Evolutionary conservation across 1,140 invertebrate genomes (phyloP).

Genomic region (Condylostylus longicornis): DNA sequence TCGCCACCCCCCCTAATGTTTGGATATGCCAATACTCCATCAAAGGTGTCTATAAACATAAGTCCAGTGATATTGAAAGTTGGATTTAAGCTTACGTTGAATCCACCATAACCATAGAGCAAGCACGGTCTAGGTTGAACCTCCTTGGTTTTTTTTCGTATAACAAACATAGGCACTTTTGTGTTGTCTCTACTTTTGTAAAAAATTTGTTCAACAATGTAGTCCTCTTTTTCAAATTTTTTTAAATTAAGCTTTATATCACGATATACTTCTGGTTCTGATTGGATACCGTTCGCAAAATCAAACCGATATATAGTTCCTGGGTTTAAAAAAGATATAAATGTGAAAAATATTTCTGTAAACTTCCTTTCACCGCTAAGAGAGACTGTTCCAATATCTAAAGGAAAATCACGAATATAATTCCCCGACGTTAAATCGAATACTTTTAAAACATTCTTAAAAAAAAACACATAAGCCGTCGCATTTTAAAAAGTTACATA

Average conservation of each 20-base stretch:
- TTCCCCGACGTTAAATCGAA: conserved; percentile 60
- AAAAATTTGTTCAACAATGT: conserved; percentile 82
- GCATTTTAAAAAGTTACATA: background rate
- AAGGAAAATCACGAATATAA: conserved; percentile 51
- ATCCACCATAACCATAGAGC: conserved; percentile 95
- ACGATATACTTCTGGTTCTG: conserved; percentile 46
- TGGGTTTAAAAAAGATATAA: conserved; percentile 86
- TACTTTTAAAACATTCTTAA: conserved; percentile 70
- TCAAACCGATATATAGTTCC: conserved; percentile 74
- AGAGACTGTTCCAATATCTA: conserved; percentile 73
- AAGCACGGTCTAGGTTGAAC: conserved; percentile 57
- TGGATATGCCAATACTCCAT: conserved; percentile 76
- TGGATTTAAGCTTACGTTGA: conserved; percentile 84
- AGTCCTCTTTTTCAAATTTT: conserved; percentile 65
- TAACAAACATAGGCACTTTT: conserved; percentile 94
- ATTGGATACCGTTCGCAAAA: conserved; percentile 47
- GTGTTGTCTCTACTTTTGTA: conserved; percentile 91
- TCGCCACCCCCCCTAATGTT: conserved; percentile 96
- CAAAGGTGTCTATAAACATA: conserved; percentile 80
- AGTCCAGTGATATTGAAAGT: conserved; percentile 45
- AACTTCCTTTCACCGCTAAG: conserved; percentile 75
- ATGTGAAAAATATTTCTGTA: conserved; percentile 84
- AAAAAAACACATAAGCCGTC: conserved; percentile 16
- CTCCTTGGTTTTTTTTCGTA: conserved; percentile 57
- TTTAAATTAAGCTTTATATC: conserved; percentile 60